Conservation (phyloP, 2,113 vertebrate species). For the Ophiodon elongatus region DNA sequence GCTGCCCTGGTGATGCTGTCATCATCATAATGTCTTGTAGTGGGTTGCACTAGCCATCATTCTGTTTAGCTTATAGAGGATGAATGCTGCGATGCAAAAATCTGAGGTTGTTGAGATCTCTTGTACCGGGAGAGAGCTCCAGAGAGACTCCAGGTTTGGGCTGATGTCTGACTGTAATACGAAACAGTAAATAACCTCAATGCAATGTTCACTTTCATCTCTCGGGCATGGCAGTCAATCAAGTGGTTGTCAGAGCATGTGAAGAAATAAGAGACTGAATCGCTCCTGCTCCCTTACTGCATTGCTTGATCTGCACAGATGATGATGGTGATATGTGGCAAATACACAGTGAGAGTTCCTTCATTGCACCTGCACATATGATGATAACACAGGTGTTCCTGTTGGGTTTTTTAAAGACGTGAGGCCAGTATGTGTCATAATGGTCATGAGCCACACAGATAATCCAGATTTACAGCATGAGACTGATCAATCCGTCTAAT, state of each 20-base stretch:
- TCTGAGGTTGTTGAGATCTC: conserved; percentile 43
- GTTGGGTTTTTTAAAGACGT: neutral
- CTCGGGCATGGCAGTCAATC: conserved; percentile 13
- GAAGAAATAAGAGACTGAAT: conserved; percentile 16
- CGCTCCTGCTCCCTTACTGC: conserved; percentile 8
- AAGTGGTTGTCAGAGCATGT: conserved; percentile 6
- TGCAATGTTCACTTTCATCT: conserved; percentile 43
- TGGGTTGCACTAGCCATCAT: conserved; percentile 37
- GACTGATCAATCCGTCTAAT: conserved; percentile 4
- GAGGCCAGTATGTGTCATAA: conserved; percentile 29
- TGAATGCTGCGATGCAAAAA: conserved; percentile 61
- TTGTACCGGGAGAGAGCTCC: conserved; percentile 1
- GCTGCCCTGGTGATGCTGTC: conserved; percentile 49
- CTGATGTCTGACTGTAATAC: conserved; percentile 20
- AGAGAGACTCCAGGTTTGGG: conserved; percentile 6
- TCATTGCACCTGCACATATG: conserved; percentile 36
- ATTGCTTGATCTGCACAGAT: conserved; percentile 46
- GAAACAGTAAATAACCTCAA: conserved; percentile 25
- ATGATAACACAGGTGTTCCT: conserved; percentile 8
- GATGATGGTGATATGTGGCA: conserved; percentile 56
- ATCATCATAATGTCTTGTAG: conserved; percentile 46
- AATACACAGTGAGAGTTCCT: conserved; percentile 27
- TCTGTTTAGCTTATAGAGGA: conserved; percentile 20
- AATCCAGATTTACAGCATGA: conserved; percentile 2
- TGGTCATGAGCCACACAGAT: neutral